These are phyloP conservation scores for Alviniconcha marisindica DNA, from an alignment of 1,140 invertebrate species.

Conservation along the genomic window DNA sequence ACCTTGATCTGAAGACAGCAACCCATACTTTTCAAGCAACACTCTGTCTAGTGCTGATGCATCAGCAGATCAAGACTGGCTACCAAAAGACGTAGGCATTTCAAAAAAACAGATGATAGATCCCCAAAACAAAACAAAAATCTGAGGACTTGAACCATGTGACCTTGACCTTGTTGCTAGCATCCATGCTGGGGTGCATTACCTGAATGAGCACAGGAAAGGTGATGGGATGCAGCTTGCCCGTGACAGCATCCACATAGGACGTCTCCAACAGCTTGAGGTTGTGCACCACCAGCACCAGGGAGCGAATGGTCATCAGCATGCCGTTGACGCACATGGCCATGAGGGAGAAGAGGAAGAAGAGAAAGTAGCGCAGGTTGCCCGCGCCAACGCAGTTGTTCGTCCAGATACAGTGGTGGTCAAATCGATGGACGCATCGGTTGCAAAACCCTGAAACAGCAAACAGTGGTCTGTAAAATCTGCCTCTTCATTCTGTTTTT, in stretches of 20 bases:
- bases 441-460: conserved; percentile 71
- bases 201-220: conserved; percentile 68
- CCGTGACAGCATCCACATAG: conserved; percentile 59
- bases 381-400: conserved; percentile 74
- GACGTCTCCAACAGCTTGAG: conserved; percentile 60
- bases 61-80: no score
- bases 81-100: no score
- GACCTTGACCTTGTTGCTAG: no score
- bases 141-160: no score
- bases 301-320: conserved; percentile 50
- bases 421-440: conserved; percentile 74
- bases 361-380: conserved; percentile 72
- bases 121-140: no score
- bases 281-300: conserved; percentile 56
- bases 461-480: no score
- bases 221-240: conserved; percentile 60
- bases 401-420: conserved; percentile 76
- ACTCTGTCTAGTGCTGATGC: no score
- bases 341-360: conserved; percentile 68
- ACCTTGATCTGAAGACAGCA: no score
- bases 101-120: no score
- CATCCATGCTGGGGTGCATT: no score
- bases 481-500: no score
- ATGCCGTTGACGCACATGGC: conserved; percentile 67
- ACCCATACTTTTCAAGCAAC: no score